These are phyloP conservation scores for Darwinula stevensoni DNA, from an alignment of 2,888 invertebrate species.

Conservation along the genomic window DNA sequence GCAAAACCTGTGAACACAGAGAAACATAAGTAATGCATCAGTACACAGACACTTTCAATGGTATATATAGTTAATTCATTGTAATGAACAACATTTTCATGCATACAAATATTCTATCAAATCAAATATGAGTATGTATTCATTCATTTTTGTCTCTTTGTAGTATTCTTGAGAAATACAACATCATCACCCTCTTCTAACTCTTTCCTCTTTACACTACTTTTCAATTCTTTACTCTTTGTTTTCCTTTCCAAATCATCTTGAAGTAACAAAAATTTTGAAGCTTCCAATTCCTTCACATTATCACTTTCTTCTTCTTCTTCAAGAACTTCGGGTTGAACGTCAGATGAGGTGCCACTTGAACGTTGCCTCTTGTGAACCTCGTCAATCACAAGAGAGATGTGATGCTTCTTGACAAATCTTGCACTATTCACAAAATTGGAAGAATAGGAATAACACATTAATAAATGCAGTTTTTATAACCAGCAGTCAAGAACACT, in stretches of 20 bases:
- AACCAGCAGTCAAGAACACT: slow-evolving; percentile 2
- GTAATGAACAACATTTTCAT: slow-evolving; percentile 2
- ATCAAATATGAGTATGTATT: slow-evolving; percentile 2
- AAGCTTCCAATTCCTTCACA: slow-evolving; percentile 2
- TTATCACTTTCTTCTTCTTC: slow-evolving; percentile 2
- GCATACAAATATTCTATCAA: slow-evolving; percentile 2
- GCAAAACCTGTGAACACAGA: slow-evolving; percentile 2
- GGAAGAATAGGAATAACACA: slow-evolving; percentile 2
- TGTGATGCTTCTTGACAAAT: slow-evolving; percentile 2
- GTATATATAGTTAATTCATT: slow-evolving; percentile 1
- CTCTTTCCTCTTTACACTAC: slow-evolving; percentile 2
- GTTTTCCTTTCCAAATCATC: slow-evolving; percentile 2
- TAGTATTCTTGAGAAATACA: slow-evolving; percentile 2
- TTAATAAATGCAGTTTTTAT: slow-evolving; percentile 2
- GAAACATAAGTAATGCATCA: slow-evolving; percentile 1
- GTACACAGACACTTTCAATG: slow-evolving; percentile 2
- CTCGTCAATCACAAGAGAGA: slow-evolving; percentile 2
- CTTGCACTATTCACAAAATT: slow-evolving; percentile 2
- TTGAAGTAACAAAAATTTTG: slow-evolving; percentile 2
- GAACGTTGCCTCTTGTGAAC: slow-evolving; percentile 2
- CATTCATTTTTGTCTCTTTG: slow-evolving; percentile 2
- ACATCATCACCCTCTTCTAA: slow-evolving; percentile 2
- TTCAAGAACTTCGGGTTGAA: slow-evolving; percentile 2
- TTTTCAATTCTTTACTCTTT: slow-evolving; percentile 2
- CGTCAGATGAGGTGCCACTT: slow-evolving; percentile 2